Base-by-base conservation (phyloP, 2,113 vertebrate genomes). In the Oenanthe melanoleuca region DNA sequence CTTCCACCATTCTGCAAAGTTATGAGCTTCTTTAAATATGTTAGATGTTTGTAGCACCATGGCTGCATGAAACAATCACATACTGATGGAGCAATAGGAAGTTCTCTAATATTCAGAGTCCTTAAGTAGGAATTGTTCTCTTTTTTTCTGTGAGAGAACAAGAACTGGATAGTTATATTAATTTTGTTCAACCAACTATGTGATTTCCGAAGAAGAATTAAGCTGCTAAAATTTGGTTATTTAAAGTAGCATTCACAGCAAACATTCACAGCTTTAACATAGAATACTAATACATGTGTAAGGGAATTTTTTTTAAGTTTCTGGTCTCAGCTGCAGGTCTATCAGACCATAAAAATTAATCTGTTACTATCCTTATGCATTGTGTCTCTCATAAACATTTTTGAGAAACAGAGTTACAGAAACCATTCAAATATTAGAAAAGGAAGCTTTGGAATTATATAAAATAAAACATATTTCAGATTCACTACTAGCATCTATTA, bases 11-110 rank as follows among this genome's bases (percentile, higher is more conserved):
- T 55, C 20, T 71, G 22, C 0, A 2, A 75, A 71, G 17, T 25
- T 74, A 50, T 10, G 11, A 63, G 12, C 9, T 53, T 65, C 22
- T 53, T 53, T 55, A 70, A 52, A 53, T 45, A 18, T 40, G 7
- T 53, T 44, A 49, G 33, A 65, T 42, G 10, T 29, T 44, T 72
- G 4, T 14, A 86, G 37, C 9, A n/a, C 8, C 5, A 40, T 31
- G 11, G 14, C 8, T 52, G 19, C 42, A 21, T 29, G 8, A 12
- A 34, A 56, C 0, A 0, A 37, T 49, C 55, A 23, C 29, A 40
- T 7, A 66, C 8, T 70, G 21, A 61, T 5, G 21, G 20, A 80
- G 26, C 4, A 56, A 49, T n/a, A 37, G 5, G 5, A 67, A 80
- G 11, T 60, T 80, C 21, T 26, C 61, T 33, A 67, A 52, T 55